Evolutionary conservation across 2,888 invertebrate species (phyloP).

Genomic region (Galeopsomyia nigrocyanea): DNA sequence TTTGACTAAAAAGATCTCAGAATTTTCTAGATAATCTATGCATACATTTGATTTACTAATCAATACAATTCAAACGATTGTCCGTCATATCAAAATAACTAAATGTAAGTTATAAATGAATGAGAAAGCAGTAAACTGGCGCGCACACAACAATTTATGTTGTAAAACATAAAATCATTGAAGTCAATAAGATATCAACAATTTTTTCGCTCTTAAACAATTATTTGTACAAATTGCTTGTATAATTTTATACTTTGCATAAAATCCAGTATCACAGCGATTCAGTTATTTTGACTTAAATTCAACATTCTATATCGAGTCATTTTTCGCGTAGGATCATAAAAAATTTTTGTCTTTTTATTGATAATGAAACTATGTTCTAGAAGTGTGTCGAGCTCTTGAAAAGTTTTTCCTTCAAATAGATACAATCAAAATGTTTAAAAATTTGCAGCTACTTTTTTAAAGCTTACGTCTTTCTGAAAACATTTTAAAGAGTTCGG

Average conservation of each 20-base stretch:
- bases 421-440: conserved; percentile 13
- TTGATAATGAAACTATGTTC: conserved; percentile 30
- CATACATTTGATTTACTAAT: conserved; percentile 30
- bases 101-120: conserved; percentile 24
- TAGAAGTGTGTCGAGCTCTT: conserved; percentile 31
- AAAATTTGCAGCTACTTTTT: conserved; percentile 25
- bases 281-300: too few relatives aligned
- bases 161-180: conserved; percentile 23
- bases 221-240: conserved; percentile 18
- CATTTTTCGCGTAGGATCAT: too few relatives aligned
- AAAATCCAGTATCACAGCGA: too few relatives aligned
- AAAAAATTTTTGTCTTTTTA: neutral
- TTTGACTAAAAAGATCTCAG: conserved; percentile 37
- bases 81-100: conserved; percentile 27
- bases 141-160: conserved; percentile 29
- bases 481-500: conserved; percentile 30
- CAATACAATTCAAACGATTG: conserved; percentile 25
- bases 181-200: conserved; percentile 19
- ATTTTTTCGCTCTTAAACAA: conserved; percentile 28
- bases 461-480: conserved; percentile 12
- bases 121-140: conserved; percentile 13
- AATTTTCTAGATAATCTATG: conserved; percentile 31
- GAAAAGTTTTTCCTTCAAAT: conserved; percentile 13
- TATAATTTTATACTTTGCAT: conserved; percentile 13
- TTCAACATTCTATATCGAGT: too few relatives aligned